These are phyloP conservation scores for Picus viridis DNA, from an alignment of 2,797 vertebrate species.

Conservation along the genomic window DNA sequence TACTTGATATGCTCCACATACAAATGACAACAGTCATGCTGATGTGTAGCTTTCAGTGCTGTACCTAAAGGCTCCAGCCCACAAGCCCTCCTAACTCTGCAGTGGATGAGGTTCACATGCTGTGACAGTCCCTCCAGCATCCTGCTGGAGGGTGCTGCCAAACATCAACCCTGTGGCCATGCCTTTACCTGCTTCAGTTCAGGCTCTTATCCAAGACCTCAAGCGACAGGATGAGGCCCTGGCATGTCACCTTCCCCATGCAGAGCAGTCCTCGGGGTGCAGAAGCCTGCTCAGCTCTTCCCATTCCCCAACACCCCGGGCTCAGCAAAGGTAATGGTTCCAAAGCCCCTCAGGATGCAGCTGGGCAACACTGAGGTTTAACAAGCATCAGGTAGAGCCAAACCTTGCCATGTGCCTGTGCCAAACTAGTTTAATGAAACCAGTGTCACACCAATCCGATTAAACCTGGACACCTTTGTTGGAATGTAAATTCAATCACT, in stretches of 20 bases:
- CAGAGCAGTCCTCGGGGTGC: background rate
- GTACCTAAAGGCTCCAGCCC: background rate
- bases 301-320: background rate
- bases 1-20: background rate
- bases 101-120: rapidly evolving
- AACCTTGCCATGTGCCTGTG: background rate
- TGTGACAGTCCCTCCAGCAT: background rate
- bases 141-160: background rate
- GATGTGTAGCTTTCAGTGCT: background rate
- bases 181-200: background rate
- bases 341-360: background rate
- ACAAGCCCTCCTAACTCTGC: background rate
- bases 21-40: background rate
- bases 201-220: background rate
- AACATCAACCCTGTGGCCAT: rapidly evolving
- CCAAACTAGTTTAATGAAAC: background rate
- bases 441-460: background rate
- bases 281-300: background rate
- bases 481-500: background rate
- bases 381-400: background rate
- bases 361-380: background rate
- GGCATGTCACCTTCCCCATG: rapidly evolving
- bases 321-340: background rate
- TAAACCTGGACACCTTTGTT: background rate
- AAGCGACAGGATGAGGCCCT: rapidly evolving